A percentile compares a stretch with the other conserved stretches of the same genome.
Evolutionary conservation across 2,888 invertebrate genomes (phyloP).

Genomic region (Hydroisotoma schaefferi): DNA sequence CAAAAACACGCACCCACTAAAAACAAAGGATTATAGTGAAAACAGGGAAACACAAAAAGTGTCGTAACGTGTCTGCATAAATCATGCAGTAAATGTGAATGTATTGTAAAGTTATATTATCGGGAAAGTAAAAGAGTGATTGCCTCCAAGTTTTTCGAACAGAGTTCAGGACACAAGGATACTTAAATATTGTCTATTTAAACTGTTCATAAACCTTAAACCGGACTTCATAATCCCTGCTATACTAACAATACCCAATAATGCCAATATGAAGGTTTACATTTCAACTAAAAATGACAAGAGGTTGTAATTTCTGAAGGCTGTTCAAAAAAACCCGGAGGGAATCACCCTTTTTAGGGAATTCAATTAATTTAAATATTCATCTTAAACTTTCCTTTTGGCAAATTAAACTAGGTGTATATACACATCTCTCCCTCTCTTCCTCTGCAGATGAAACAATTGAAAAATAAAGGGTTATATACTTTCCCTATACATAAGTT

Average conservation of each 20-base stretch:
- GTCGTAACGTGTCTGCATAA: no score
- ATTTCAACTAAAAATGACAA: neutral
- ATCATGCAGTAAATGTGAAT: no score
- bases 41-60: neutral
- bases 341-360: neutral
- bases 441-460: neutral
- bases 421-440: neutral
- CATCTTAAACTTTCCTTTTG: neutral
- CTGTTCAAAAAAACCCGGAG: slow-evolving; percentile 59
- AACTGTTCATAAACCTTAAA: neutral
- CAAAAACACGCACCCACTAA: no score
- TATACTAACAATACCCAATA: neutral
- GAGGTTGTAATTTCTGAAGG: slow-evolving; percentile 54
- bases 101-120: neutral
- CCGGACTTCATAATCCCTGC: neutral
- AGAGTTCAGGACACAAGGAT: slow-evolving; percentile 51
- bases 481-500: no score
- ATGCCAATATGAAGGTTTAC: neutral
- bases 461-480: no score
- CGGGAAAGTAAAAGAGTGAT: slow-evolving; percentile 15
- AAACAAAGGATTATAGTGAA: no score
- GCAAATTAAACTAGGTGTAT: neutral
- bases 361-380: neutral
- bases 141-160: slow-evolving; percentile 55
- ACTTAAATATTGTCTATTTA: no score